Evolutionary conservation across 2,888 invertebrate genomes (phyloP).

Genomic region (Malacosoma neustria): DNA sequence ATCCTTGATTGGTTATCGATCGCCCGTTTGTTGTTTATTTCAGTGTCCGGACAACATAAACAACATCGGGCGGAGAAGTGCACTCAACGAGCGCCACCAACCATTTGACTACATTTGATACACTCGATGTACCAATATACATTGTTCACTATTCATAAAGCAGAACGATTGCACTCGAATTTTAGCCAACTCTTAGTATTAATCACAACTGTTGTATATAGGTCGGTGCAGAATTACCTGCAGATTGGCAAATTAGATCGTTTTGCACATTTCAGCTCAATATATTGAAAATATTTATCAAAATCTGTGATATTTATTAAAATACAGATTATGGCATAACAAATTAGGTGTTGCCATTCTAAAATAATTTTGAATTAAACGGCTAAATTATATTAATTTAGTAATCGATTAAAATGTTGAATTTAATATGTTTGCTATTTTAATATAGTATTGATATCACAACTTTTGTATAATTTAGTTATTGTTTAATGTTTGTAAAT

Average conservation of each 20-base stretch:
- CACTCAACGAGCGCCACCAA: conserved; percentile 47
- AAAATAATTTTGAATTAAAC: conserved; percentile 34
- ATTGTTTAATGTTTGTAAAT: too few relatives aligned
- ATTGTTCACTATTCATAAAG: conserved; percentile 21
- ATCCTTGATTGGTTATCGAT: conserved; percentile 24
- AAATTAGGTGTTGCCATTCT: conserved; percentile 26
- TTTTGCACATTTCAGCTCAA: background rate
- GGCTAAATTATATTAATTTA: conserved; percentile 24
- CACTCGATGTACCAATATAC: conserved; percentile 42
- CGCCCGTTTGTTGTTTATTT: conserved; percentile 21
- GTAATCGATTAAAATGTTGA: too few relatives aligned
- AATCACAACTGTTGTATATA: background rate
- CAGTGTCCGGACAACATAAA: conserved; percentile 28
- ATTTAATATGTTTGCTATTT: too few relatives aligned
- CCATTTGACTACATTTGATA: conserved; percentile 61
- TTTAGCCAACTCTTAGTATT: background rate
- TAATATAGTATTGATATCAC: too few relatives aligned
- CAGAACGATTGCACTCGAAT: background rate
- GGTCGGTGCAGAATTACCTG: background rate
- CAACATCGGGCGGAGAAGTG: conserved; percentile 39
- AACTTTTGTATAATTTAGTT: too few relatives aligned
- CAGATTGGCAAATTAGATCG: background rate
- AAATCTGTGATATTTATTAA: conserved; percentile 15
- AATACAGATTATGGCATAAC: conserved; percentile 27
- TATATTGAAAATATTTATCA: background rate